Evolutionary conservation across 2,888 invertebrate species (phyloP).

Genomic region (Drosophila pseudotalamancana): DNA sequence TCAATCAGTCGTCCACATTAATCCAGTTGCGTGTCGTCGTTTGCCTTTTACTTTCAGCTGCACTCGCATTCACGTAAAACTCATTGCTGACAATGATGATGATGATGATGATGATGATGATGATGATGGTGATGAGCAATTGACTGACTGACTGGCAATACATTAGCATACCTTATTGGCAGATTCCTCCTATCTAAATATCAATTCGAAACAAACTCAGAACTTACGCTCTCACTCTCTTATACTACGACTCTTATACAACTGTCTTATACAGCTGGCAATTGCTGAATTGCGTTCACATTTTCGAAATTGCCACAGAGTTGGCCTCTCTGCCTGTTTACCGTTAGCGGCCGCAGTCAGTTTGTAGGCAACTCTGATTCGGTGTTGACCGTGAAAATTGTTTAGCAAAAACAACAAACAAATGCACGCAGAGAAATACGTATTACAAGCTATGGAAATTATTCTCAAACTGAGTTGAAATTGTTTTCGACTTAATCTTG

Average conservation of each 20-base stretch:
- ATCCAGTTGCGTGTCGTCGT: conserved; percentile 16
- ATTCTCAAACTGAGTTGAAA: not conserved
- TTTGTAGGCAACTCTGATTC: conserved; percentile 32
- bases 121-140: conserved; percentile 11
- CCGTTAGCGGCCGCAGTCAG: conserved; percentile 4
- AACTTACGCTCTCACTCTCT: not conserved
- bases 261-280: not conserved
- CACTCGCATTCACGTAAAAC: conserved; percentile 7
- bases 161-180: conserved; percentile 37
- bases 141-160: conserved; percentile 5
- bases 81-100: not conserved
- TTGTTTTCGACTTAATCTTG: not conserved
- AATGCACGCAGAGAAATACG: not conserved
- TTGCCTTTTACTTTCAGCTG: conserved; percentile 8
- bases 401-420: not conserved
- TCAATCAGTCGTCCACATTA: not conserved
- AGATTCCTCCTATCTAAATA: not conserved
- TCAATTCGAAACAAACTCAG: not conserved
- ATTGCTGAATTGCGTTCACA: conserved; percentile 31
- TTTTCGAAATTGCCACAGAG: conserved; percentile 9
- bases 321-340: not conserved
- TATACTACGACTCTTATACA: not conserved
- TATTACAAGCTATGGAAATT: not conserved
- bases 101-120: conserved; percentile 1
- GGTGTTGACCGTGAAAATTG: conserved; percentile 52